Base-by-base conservation (phyloP, 2,113 vertebrate genomes). In the Irena cyanogastra region DNA sequence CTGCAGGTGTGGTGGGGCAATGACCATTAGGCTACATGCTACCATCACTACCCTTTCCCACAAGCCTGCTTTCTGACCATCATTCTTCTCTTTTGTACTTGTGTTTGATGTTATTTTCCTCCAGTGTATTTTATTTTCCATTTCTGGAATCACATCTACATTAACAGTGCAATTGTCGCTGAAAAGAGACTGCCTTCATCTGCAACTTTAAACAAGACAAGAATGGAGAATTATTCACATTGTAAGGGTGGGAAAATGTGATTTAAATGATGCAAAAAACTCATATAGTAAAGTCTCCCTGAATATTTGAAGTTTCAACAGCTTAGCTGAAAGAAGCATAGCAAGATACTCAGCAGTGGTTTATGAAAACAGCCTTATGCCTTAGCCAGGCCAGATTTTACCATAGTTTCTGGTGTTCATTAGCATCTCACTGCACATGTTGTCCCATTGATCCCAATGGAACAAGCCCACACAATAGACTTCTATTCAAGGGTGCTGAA, bases 401-500 rank as follows among this genome's bases (percentile, higher is more conserved):
- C 95, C 78, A 49, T 72, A 47, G 7, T 95, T 95, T 95, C 94
- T 97, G 89, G 42, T 59, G 82, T 91, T 97, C 94, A 97, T 96
- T 97, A 94, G 94, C 95, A 95, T 96, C 91, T 96, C 93, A 96
- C 91, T 97, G 95, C 85, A 95, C 94, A 95, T 95, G 94, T 95
- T 16, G 19, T 88, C 91, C 94, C 93, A 96, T 95, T 96, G 96
- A 97, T 96, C 94, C 94, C 93, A 83, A 61, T 94, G 94, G 94
- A 95, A 91, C 96, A 96, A 96, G 91, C 87, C 86, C 93, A 95
- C 95, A 97, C 95, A 97, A 97, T 96, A 96, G 95, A 95, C 69
- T 95, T 81, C 95, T 97, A 96, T 96, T 97, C 95, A 97, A 15
- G 87, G 68, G 70, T 94, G 82, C 82, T 90, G 84, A 84, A 95